Percentiles rank a stretch among this genome's conserved stretches.
These are phyloP conservation scores for Aromia moschata DNA, from an alignment of 2,888 invertebrate species.

Conservation along the genomic window DNA sequence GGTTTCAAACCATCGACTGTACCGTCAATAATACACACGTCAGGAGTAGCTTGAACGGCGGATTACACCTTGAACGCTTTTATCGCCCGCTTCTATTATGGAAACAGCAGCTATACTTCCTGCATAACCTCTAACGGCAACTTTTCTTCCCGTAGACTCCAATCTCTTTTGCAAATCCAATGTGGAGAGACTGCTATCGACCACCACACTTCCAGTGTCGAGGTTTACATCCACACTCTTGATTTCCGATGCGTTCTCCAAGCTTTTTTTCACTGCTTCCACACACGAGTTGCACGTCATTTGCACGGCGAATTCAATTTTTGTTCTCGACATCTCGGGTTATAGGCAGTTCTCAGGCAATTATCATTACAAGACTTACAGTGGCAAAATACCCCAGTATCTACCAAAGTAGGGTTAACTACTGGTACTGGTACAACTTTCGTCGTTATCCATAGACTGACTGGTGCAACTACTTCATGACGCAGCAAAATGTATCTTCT, in stretches of 20 bases:
- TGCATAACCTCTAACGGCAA: conserved; percentile 83
- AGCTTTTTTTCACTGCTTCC: conserved; percentile 62
- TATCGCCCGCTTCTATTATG: conserved; percentile 67
- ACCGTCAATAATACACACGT: conserved; percentile 80
- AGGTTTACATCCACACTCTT: conserved; percentile 66
- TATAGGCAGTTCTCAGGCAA: too few species aligned
- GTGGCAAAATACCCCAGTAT: too few species aligned
- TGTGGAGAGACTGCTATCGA: conserved; percentile 74
- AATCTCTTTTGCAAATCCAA: conserved; percentile 66
- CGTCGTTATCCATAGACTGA: too few species aligned
- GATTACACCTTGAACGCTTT: conserved; percentile 75
- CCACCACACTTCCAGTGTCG: conserved; percentile 73
- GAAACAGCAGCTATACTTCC: conserved; percentile 78
- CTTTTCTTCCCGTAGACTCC: conserved; percentile 72
- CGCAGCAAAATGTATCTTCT: too few species aligned
- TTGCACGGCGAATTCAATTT: conserved; percentile 75
- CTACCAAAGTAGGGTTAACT: too few species aligned
- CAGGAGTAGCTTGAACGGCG: conserved; percentile 73
- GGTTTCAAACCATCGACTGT: conserved; percentile 80
- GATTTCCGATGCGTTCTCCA: conserved; percentile 64
- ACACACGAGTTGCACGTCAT: conserved; percentile 69
- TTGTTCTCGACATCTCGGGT: conserved; percentile 54
- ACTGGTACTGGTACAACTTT: too few species aligned
- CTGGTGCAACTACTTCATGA: too few species aligned
- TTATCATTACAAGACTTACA: too few species aligned